Evolutionary conservation across 2,888 invertebrate genomes (phyloP).

Genomic region (Meiosimyza decipiens): DNA sequence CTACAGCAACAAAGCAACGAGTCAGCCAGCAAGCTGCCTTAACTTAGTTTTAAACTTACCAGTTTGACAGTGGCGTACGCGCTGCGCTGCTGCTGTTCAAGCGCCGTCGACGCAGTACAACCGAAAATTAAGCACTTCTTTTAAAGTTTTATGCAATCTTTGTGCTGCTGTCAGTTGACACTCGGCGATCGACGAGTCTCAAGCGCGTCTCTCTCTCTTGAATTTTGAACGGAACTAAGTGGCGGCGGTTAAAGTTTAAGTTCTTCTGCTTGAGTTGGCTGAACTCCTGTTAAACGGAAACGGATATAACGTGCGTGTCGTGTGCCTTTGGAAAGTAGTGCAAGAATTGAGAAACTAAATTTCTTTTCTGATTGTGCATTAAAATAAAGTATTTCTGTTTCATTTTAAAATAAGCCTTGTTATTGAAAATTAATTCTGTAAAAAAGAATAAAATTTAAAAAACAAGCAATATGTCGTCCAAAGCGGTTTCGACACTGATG

Average conservation of each 20-base stretch:
- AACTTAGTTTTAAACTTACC: background rate
- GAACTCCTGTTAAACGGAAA: slow-evolving; percentile 11
- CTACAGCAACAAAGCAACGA: background rate
- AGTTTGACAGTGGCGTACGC: background rate
- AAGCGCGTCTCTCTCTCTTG: slow-evolving; percentile 16
- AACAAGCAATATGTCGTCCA: slow-evolving; percentile 54
- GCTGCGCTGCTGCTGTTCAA: background rate
- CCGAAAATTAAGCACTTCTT: slow-evolving; percentile 62
- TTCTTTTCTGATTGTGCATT: background rate
- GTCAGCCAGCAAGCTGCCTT: background rate
- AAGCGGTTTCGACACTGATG: slow-evolving; percentile 57
- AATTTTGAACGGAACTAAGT: background rate
- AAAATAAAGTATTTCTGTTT: background rate
- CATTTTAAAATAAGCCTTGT: background rate
- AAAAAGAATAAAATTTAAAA: slow-evolving; percentile 23
- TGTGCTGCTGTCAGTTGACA: slow-evolving; percentile 62
- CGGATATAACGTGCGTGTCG: slow-evolving; percentile 12
- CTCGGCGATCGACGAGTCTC: slow-evolving; percentile 50
- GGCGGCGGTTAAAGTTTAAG: slow-evolving; percentile 10
- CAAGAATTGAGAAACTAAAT: too few species aligned
- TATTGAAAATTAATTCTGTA: slow-evolving; percentile 6
- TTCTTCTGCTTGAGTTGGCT: background rate
- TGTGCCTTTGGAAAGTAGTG: too few species aligned
- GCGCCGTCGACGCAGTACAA: slow-evolving; percentile 25
- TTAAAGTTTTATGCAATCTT: slow-evolving; percentile 65